Conservation (phyloP, 2,113 vertebrate species). For the Hemiscyllium ocellatum region DNA sequence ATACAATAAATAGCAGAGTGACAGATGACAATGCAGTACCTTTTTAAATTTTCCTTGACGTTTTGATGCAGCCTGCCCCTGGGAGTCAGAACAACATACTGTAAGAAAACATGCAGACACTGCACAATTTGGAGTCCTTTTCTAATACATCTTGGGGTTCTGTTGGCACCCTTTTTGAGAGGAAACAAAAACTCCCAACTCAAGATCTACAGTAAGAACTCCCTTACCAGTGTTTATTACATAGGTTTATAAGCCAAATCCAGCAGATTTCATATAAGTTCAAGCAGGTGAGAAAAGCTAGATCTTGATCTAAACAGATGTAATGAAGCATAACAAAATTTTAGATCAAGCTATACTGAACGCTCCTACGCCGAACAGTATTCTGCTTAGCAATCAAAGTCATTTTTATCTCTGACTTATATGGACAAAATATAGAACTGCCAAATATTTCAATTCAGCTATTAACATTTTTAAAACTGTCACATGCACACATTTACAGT, state of each 20-base stretch:
- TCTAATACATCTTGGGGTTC: conserved; percentile 41
- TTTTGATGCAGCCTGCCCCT: conserved; percentile 99
- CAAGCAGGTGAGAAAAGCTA: neutral
- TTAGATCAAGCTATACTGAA: conserved; percentile 13
- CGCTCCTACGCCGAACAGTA: neutral
- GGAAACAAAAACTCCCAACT: conserved; percentile 42
- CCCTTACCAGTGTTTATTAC: neutral
- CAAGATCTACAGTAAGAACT: neutral
- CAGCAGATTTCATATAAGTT: neutral
- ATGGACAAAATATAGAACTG: neutral
- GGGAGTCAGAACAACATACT: conserved; percentile 99
- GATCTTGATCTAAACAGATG: neutral
- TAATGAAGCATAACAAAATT: neutral
- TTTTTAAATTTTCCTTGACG: conserved; percentile 99
- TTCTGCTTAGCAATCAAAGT: neutral
- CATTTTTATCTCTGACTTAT: neutral
- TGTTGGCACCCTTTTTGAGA: conserved; percentile 41
- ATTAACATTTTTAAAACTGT: neutral
- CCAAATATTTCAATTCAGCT: neutral
- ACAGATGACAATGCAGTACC: conserved; percentile 71
- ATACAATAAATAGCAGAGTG: conserved; percentile 23
- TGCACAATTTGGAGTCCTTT: conserved; percentile 68
- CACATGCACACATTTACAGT: neutral
- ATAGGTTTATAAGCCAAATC: neutral
- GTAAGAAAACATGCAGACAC: conserved; percentile 85